These are phyloP conservation scores for Dendroctonus valens DNA, from an alignment of 1,140 invertebrate species.

Conservation along the genomic window DNA sequence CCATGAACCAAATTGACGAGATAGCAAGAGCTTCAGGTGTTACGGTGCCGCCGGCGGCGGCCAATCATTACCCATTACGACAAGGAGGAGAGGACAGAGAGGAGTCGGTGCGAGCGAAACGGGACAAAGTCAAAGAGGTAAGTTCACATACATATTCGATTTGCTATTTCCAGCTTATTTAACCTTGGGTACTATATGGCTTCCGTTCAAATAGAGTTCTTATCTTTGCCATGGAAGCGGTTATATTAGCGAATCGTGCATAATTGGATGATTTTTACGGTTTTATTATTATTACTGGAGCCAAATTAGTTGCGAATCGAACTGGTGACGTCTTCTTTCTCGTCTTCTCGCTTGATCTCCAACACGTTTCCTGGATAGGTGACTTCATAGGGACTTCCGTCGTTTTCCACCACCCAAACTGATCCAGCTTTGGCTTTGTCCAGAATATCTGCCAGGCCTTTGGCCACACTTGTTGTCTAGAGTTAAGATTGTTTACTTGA, in stretches of 20 bases:
- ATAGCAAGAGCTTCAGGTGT: constrained; percentile 45
- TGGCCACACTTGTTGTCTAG: constrained; percentile 35
- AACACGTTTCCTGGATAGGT: constrained; percentile 34
- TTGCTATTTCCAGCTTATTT: background rate
- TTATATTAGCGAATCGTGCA: no score
- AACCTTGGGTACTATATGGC: no score
- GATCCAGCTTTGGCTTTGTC: constrained; percentile 41
- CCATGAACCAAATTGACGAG: constrained; percentile 48
- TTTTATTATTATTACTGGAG: background rate
- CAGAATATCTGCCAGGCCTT: constrained; percentile 38
- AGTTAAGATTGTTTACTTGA: background rate
- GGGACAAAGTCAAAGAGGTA: constrained; percentile 78
- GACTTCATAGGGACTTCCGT: constrained; percentile 42
- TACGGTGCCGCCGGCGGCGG: constrained; percentile 58
- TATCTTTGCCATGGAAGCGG: no score
- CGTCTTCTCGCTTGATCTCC: constrained; percentile 11
- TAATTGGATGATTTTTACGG: no score
- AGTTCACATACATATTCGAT: constrained; percentile 34
- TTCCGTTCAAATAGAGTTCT: no score
- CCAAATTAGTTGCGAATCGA: no score
- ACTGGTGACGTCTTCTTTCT: background rate
- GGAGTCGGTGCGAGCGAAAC: constrained; percentile 57
- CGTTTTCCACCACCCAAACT: constrained; percentile 45
- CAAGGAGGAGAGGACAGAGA: constrained; percentile 63
- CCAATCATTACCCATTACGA: constrained; percentile 56